Base-by-base conservation (phyloP, 2,888 invertebrate species). In the Tyria jacobaeae region DNA sequence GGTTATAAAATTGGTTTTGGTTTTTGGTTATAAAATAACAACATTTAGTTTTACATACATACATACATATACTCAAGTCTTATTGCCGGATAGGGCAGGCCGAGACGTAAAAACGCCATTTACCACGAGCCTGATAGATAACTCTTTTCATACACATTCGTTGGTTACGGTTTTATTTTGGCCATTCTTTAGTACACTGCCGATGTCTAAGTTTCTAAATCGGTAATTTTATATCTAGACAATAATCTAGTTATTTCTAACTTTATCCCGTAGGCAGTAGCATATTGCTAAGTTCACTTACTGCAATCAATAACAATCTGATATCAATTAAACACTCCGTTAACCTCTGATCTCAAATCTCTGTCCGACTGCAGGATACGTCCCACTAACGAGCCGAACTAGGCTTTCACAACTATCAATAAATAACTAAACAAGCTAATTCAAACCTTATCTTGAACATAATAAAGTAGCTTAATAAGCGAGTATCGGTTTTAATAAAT, bases 321-420 rank as follows among this genome's bases (percentile, higher is more conserved):
- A 83, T 79, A 81, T 77, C 80, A 81, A 87, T 86, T 81, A 73
- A 73, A 68, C 60, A 57, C 62, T 65, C 66, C 57, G 75, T 71
- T 80, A 82, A 80, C 71, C 72, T 68, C 69, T 79, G 75, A 81
- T 82, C 85, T 82, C 75, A 73, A 79, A 82, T 79, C 80, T 76
- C 78, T 78, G 79, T 84, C 75, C 80, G 80, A 73, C 67, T 61
- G 39, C 73, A 79, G 75, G 78, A 78, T 68, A 80, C 84, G 82
- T 85, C 83, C 75, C 78, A 81, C 88, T 89, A 89, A 89, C 89
- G 83, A 89, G 84, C 80, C 63, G 59, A 67, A 68, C 76, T 63
- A 70, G 62, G 60, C 60, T 67, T 67, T 73, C 57, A 62, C 64
- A 62, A 53, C 55, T 51, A 21, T 41, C 48, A 53, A 73, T 69